Percentiles rank a stretch among this genome's conserved stretches.
These are phyloP conservation scores for Apteryx owenii DNA, from an alignment of 2,113 vertebrate genomes.

Conservation along the genomic window DNA sequence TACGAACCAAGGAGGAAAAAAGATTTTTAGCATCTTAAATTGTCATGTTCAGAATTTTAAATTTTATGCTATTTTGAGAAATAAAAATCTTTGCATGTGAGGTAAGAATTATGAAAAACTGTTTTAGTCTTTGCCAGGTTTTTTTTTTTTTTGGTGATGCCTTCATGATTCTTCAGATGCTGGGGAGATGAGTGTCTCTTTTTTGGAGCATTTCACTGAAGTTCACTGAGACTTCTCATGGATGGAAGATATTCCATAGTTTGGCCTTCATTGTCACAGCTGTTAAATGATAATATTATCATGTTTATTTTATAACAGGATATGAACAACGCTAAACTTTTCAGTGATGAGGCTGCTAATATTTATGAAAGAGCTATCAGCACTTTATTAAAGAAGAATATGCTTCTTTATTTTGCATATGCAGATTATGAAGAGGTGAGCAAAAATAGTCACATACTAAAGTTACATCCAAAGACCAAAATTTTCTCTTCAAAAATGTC, in stretches of 20 bases:
- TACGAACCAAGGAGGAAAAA: not conserved
- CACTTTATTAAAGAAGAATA: slow-evolving; percentile 98
- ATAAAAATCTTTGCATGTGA: not conserved
- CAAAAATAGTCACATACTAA: not conserved
- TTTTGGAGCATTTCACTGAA: not conserved
- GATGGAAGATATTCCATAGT: not conserved
- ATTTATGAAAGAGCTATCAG: slow-evolving; percentile 99
- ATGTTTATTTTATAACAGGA: slow-evolving; percentile 82
- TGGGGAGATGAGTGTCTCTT: not conserved
- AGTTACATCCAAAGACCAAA: not conserved
- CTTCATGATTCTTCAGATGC: not conserved
- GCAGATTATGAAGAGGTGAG: slow-evolving; percentile 98
- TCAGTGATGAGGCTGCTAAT: slow-evolving; percentile 98
- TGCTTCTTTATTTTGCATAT: slow-evolving; percentile 99
- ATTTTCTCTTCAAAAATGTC: not conserved
- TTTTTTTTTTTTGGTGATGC: not conserved
- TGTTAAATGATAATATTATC: slow-evolving; percentile 15
- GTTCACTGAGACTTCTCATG: not conserved
- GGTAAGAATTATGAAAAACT: not conserved
- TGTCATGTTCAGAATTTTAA: not conserved
- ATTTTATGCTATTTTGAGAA: not conserved
- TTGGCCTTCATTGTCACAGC: slow-evolving; percentile 5
- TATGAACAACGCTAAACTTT: slow-evolving; percentile 99
- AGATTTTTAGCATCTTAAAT: not conserved
- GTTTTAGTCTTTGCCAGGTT: not conserved